These are phyloP conservation scores for Craterocephalus amniculus DNA, from an alignment of 2,797 vertebrate species.

Conservation along the genomic window DNA sequence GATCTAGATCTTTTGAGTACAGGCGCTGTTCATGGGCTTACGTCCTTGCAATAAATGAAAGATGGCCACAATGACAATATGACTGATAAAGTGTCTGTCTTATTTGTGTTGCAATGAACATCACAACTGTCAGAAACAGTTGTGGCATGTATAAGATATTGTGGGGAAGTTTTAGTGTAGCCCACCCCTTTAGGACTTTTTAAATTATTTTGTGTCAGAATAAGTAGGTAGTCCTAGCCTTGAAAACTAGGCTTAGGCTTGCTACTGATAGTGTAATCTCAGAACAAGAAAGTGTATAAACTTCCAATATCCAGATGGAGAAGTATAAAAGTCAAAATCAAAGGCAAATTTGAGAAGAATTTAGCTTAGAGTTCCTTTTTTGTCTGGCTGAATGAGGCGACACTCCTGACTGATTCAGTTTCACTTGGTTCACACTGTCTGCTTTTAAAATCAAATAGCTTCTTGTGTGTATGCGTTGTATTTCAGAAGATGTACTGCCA, in stretches of 20 bases:
- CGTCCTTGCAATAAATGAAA: neutral
- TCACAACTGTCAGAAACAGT: neutral
- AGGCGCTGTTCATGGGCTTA: neutral
- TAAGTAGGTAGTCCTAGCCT: neutral
- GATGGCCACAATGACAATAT: neutral
- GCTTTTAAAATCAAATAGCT: conserved; percentile 43
- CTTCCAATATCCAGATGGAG: neutral
- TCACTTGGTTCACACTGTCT: conserved; percentile 34
- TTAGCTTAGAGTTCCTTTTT: conserved; percentile 14
- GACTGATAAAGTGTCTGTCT: neutral
- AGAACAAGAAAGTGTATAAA: neutral
- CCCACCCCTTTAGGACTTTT: neutral
- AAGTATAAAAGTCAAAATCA: neutral
- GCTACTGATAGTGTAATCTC: neutral
- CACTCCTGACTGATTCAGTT: conserved; percentile 34
- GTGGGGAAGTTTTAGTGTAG: neutral
- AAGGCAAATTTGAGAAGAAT: neutral
- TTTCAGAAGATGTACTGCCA: conserved; percentile 12
- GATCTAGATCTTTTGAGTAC: neutral
- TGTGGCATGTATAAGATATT: neutral
- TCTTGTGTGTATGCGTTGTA: neutral
- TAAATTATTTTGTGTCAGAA: neutral
- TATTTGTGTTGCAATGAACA: neutral
- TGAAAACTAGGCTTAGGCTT: neutral
- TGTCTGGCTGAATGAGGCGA: conserved; percentile 8